phyloP scores from a whole-genome alignment of 1,140 invertebrate species.

The Drosophila kanapiae region DNA sequence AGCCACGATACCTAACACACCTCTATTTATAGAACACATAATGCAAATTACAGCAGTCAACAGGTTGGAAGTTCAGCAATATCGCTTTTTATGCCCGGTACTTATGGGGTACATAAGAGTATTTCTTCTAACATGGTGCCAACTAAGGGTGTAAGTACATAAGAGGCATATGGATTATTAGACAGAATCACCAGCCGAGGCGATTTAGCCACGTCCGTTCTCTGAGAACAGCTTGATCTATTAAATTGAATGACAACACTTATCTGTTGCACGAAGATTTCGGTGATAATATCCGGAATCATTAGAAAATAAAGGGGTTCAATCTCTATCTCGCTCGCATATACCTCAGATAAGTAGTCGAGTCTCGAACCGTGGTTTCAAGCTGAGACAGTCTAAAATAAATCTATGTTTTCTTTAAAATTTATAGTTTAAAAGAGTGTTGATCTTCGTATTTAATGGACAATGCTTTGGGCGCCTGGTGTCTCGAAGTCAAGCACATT shows the following conservation, averaged over 20 bases:
- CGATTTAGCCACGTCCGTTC: background rate
- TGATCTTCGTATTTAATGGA: too few relatives aligned
- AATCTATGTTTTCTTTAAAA: background rate
- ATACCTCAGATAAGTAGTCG: background rate
- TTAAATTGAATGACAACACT: too few relatives aligned
- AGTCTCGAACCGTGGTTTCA: background rate
- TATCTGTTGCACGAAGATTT: too few relatives aligned
- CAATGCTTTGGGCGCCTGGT: background rate
- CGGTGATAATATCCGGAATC: too few relatives aligned
- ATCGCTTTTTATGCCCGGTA: background rate
- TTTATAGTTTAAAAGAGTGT: too few relatives aligned
- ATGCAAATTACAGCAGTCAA: conserved; percentile 33
- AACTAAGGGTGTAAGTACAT: too few relatives aligned
- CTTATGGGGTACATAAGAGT: background rate
- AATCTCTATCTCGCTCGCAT: background rate
- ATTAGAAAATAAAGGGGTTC: background rate
- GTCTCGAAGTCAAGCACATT: too few relatives aligned
- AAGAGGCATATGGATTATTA: too few relatives aligned
- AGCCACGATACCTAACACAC: conserved; percentile 1
- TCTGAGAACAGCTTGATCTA: too few relatives aligned
- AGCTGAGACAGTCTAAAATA: background rate
- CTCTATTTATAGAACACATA: conserved; percentile 34
- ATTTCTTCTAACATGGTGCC: too few relatives aligned
- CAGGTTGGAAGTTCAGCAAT: conserved; percentile 24
- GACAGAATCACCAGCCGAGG: background rate